These are phyloP conservation scores for Oxygymnocypris stewartii DNA, from an alignment of 2,113 vertebrate genomes.

Conservation along the genomic window DNA sequence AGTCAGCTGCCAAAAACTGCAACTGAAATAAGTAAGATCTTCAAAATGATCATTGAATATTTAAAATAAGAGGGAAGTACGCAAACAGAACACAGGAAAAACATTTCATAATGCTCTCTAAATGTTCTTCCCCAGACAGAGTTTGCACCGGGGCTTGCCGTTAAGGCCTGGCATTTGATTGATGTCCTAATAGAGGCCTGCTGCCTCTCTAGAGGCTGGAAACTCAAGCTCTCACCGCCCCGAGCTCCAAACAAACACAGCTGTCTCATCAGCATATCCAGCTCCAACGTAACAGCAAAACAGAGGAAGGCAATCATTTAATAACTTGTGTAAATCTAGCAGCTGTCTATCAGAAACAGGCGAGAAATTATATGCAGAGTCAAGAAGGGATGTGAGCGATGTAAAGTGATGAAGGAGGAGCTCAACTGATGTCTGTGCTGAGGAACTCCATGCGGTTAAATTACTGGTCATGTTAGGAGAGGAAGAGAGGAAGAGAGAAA, in stretches of 20 bases:
- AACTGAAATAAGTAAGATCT: neutral
- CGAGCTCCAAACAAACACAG: constrained; percentile 39
- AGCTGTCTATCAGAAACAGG: constrained; percentile 55
- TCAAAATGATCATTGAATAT: neutral
- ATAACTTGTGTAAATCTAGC: constrained; percentile 65
- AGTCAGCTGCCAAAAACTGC: neutral
- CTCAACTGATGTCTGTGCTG: neutral
- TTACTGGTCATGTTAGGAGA: neutral
- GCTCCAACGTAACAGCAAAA: constrained; percentile 52
- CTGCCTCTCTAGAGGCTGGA: constrained; percentile 25
- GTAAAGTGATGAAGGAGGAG: constrained; percentile 24
- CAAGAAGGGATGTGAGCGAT: constrained; percentile 26
- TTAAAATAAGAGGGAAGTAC: constrained; percentile 18
- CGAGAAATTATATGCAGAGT: constrained; percentile 49
- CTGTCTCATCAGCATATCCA: constrained; percentile 59
- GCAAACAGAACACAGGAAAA: neutral
- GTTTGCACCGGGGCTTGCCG: neutral
- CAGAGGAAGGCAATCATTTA: constrained; percentile 51
- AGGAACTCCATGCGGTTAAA: constrained; percentile 19
- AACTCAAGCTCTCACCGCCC: constrained; percentile 35
- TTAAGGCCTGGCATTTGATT: constrained; percentile 39
- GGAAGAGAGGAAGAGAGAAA: neutral
- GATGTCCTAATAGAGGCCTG: constrained; percentile 46
- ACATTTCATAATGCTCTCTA: neutral
- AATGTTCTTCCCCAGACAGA: constrained; percentile 19